phyloP scores from a whole-genome alignment of 2,888 invertebrate genomes.

The Caenorhabditis imperialis region DNA sequence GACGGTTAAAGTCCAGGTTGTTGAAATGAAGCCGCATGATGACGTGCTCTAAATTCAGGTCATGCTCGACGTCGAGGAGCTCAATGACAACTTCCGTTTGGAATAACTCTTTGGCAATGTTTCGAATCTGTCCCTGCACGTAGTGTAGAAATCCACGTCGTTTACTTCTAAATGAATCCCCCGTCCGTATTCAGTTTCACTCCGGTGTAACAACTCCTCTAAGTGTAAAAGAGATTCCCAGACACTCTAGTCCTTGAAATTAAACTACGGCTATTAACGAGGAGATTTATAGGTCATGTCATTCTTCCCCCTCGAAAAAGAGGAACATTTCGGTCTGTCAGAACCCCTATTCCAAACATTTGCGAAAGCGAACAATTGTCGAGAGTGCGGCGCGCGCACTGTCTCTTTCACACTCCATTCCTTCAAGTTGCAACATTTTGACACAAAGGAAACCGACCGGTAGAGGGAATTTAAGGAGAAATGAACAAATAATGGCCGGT shows the following conservation, averaged over 20 bases:
- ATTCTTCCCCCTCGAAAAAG: not conserved
- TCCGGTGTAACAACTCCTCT: too few relatives aligned
- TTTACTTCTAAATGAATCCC: conserved; percentile 85
- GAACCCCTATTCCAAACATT: conserved; percentile 47
- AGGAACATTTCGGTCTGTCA: conserved; percentile 41
- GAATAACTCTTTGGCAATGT: conserved; percentile 84
- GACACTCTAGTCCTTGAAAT: too few relatives aligned
- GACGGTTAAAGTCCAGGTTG: conserved; percentile 83
- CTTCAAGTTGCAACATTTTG: conserved; percentile 49
- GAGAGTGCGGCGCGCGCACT: conserved; percentile 13
- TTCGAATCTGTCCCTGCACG: conserved; percentile 84
- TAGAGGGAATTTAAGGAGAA: conserved; percentile 10
- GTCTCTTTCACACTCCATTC: conserved; percentile 37
- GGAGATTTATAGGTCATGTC: too few relatives aligned
- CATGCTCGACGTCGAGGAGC: conserved; percentile 88
- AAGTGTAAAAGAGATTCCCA: too few relatives aligned
- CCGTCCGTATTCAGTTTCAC: too few relatives aligned
- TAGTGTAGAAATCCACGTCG: conserved; percentile 94
- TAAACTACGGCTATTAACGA: too few relatives aligned
- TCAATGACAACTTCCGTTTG: conserved; percentile 94
- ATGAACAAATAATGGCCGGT: too few relatives aligned
- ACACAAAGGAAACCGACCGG: conserved; percentile 36
- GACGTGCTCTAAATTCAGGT: conserved; percentile 92
- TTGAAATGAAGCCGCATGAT: conserved; percentile 94
- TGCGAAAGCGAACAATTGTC: conserved; percentile 33